A percentile compares a stretch with the other conserved stretches of the same genome.
Conservation (phyloP, 2,113 vertebrate species). For the Nothocercus julius region DNA sequence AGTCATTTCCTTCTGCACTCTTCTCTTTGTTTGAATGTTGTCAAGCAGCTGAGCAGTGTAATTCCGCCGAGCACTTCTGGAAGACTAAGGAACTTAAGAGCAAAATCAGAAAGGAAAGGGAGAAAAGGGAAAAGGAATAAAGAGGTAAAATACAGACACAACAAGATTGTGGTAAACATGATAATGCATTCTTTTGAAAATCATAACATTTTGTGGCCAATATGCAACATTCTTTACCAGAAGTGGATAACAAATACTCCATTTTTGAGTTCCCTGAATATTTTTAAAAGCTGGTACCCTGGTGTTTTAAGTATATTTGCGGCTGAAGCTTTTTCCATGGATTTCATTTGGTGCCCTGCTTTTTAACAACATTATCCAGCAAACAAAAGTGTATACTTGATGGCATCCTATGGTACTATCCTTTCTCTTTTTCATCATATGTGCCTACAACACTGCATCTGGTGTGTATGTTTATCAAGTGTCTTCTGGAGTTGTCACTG, state of each 20-base stretch:
- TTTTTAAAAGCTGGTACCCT: background rate
- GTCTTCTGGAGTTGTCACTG: background rate
- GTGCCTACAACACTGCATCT: background rate
- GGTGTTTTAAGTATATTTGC: background rate
- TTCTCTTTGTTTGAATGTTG: background rate
- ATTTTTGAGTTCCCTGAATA: background rate
- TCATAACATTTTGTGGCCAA: background rate
- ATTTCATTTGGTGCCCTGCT: background rate
- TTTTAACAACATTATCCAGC: background rate
- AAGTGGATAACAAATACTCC: background rate
- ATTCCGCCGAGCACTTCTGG: background rate
- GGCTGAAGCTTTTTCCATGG: background rate
- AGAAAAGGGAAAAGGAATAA: background rate
- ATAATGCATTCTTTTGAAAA: background rate
- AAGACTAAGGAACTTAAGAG: background rate
- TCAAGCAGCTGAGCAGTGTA: background rate
- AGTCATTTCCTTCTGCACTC: background rate
- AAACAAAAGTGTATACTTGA: background rate
- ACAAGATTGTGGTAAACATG: background rate
- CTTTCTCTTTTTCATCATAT: background rate
- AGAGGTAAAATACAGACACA: background rate
- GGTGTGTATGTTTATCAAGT: background rate
- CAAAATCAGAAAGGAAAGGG: background rate
- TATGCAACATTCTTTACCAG: background rate
- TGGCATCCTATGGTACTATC: background rate